Conservation (phyloP, 2,797 vertebrate genomes). For the Crypturellus tataupa region DNA sequence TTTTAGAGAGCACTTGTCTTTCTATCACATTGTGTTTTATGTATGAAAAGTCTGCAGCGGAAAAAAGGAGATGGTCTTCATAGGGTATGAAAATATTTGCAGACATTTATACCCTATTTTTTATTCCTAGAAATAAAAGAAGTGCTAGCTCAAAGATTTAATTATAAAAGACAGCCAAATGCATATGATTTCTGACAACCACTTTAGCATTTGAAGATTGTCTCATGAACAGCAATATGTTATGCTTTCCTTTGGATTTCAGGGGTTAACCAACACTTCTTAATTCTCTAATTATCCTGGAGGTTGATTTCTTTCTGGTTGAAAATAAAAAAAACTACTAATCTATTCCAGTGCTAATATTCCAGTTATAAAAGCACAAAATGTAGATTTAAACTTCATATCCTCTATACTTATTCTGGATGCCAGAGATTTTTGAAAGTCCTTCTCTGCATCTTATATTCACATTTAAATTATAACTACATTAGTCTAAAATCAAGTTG, state of each 20-base stretch:
- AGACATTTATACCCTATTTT: not conserved
- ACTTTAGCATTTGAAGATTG: not conserved
- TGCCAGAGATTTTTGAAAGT: not conserved
- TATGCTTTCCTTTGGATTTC: conserved; percentile 4
- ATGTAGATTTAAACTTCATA: not conserved
- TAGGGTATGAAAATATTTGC: not conserved
- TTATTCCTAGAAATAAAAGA: conserved; percentile 20
- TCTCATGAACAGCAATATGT: not conserved
- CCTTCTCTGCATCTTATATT: not conserved
- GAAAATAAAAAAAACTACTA: not conserved
- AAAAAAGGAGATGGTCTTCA: not conserved
- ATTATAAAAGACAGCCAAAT: conserved; percentile 38
- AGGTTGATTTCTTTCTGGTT: not conserved
- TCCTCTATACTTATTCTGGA: not conserved
- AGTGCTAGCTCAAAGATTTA: conserved; percentile 23
- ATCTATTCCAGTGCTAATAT: not conserved
- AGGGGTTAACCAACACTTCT: not conserved
- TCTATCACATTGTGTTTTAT: not conserved
- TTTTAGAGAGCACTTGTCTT: not conserved
- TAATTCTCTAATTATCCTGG: not conserved
- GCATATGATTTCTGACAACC: conserved; percentile 7
- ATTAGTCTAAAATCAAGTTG: not conserved
- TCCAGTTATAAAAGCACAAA: not conserved
- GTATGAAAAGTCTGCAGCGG: not conserved
- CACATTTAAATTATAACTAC: not conserved